A percentile compares a stretch with the other conserved stretches of the same genome.
phyloP scores from a whole-genome alignment of 2,888 invertebrate genomes.

The Poecilus cupreus region DNA sequence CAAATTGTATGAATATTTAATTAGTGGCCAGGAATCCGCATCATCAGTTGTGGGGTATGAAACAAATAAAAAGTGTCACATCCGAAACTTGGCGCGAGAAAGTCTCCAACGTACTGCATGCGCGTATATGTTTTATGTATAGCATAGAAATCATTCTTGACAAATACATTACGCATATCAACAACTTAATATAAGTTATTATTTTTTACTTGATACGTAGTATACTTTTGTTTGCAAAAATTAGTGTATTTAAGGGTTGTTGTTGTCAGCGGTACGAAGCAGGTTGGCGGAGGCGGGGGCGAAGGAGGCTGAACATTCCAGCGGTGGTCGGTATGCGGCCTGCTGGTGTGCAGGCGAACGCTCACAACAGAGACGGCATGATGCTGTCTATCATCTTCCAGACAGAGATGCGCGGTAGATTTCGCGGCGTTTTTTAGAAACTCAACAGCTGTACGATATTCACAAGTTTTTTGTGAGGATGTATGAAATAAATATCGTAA shows the following conservation, averaged over 20 bases:
- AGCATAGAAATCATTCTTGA: no score
- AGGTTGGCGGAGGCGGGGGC: constrained; percentile 41
- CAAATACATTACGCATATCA: no score
- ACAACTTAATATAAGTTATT: no score
- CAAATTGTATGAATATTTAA: no score
- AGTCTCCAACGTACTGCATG: no score
- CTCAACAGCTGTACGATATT: constrained; percentile 48
- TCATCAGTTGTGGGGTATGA: no score
- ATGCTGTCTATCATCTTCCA: neutral
- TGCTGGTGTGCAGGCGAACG: constrained; percentile 26
- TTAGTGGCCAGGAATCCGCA: no score
- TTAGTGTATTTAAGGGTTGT: neutral
- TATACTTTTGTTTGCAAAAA: no score
- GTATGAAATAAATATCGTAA: constrained; percentile 31
- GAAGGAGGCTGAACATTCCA: constrained; percentile 63
- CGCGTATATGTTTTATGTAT: no score
- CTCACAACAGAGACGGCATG: neutral
- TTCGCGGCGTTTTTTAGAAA: constrained; percentile 38
- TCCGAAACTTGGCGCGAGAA: no score
- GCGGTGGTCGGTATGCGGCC: constrained; percentile 63
- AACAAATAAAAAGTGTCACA: no score
- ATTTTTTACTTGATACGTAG: no score
- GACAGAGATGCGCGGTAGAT: neutral
- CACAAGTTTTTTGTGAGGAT: constrained; percentile 14
- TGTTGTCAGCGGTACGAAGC: constrained; percentile 23